Conservation (phyloP, 2,888 invertebrate species). For the Leptopilina syphax region DNA sequence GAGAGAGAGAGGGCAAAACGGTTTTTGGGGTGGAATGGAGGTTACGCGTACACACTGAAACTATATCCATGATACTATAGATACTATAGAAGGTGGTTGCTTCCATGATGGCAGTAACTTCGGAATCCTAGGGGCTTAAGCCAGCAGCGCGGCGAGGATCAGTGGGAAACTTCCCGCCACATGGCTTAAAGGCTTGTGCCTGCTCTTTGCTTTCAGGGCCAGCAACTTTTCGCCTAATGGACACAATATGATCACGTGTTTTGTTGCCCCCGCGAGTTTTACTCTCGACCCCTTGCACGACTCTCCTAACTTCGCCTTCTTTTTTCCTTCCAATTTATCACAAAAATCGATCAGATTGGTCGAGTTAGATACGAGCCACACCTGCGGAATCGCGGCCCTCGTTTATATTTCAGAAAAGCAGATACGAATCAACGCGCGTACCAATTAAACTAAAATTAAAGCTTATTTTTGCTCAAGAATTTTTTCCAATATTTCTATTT, state of each 20-base stretch:
- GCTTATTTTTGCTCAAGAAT: too few relatives aligned
- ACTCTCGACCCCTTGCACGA: slow-evolving; percentile 8
- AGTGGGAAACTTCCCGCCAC: slow-evolving; percentile 76
- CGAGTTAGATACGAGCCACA: not conserved
- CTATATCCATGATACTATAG: slow-evolving; percentile 66
- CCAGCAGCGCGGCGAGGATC: slow-evolving; percentile 71
- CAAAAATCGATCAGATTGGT: not conserved
- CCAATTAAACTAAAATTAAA: too few relatives aligned
- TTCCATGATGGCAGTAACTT: slow-evolving; percentile 76
- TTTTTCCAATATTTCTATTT: too few relatives aligned
- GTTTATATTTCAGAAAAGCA: too few relatives aligned
- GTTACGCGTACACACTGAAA: slow-evolving; percentile 59
- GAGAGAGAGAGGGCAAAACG: slow-evolving; percentile 42
- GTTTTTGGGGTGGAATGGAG: slow-evolving; percentile 52
- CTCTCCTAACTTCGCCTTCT: too few relatives aligned
- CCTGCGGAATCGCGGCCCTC: too few relatives aligned
- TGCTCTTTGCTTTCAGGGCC: slow-evolving; percentile 68
- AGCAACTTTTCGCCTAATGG: slow-evolving; percentile 75
- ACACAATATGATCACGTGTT: slow-evolving; percentile 73
- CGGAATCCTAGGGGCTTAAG: slow-evolving; percentile 72
- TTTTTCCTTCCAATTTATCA: too few relatives aligned
- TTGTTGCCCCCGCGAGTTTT: slow-evolving; percentile 44
- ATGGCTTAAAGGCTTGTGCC: slow-evolving; percentile 76
- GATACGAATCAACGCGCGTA: too few relatives aligned
- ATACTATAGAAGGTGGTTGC: slow-evolving; percentile 61